Evolutionary conservation across 2,888 invertebrate genomes (phyloP).

Genomic region (Axea sp.): DNA sequence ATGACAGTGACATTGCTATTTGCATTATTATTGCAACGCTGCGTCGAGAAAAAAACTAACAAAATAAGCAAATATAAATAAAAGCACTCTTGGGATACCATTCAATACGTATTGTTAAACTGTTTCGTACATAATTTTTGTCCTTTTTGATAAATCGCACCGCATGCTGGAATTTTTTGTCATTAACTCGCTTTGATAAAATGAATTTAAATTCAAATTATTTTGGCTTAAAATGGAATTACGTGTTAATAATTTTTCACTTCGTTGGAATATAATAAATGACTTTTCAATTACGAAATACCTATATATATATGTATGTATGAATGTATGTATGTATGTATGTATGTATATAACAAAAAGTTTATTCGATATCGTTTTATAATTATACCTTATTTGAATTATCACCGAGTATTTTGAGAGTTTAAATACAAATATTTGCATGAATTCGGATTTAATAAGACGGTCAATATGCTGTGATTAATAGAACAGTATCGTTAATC

Average conservation of each 20-base stretch:
- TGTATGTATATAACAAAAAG: too few species aligned
- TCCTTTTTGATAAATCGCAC: constrained; percentile 1
- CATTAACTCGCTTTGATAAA: not conserved
- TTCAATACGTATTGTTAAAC: constrained; percentile 1
- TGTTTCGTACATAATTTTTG: constrained; percentile 8
- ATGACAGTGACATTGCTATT: constrained; percentile 35
- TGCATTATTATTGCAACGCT: constrained; percentile 31
- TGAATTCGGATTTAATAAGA: too few species aligned
- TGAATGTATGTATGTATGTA: too few species aligned
- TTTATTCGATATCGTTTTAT: too few species aligned
- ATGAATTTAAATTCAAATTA: constrained; percentile 16
- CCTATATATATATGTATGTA: too few species aligned
- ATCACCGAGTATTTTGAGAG: too few species aligned
- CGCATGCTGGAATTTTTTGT: constrained; percentile 6
- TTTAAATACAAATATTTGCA: too few species aligned
- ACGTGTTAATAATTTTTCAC: not conserved
- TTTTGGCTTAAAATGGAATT: constrained; percentile 7
- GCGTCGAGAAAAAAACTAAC: constrained; percentile 6
- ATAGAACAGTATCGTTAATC: too few species aligned
- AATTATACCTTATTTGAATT: too few species aligned
- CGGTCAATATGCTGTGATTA: too few species aligned
- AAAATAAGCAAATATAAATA: constrained; percentile 6
- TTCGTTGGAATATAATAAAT: not conserved
- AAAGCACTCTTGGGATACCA: constrained; percentile 1
- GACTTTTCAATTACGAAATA: too few species aligned